Percentiles rank a stretch among this genome's conserved stretches.
phyloP scores from a whole-genome alignment of 2,113 vertebrate genomes.

The Calidris pugnax region DNA sequence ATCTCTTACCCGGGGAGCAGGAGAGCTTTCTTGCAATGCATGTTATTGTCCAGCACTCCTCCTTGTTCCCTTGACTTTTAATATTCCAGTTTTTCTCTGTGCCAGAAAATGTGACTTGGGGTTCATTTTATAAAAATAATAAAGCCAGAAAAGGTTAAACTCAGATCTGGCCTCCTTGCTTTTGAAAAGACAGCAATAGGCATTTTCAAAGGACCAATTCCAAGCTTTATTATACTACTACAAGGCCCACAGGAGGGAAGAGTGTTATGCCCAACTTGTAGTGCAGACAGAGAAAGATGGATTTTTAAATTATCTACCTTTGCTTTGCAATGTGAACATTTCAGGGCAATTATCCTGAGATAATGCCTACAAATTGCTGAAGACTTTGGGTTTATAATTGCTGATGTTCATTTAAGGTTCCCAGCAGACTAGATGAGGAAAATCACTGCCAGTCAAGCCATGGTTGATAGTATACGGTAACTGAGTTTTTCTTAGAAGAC shows the following conservation, averaged over 20 bases:
- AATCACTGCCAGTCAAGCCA: slow-evolving; percentile 78
- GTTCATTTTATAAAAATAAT: slow-evolving; percentile 56
- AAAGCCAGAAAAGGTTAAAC: slow-evolving; percentile 51
- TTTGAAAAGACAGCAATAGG: slow-evolving; percentile 52
- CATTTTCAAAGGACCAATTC: slow-evolving; percentile 67
- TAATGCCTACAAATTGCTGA: slow-evolving; percentile 84
- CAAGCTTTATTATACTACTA: slow-evolving; percentile 44
- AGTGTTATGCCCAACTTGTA: slow-evolving; percentile 59
- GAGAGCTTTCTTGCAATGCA: not conserved
- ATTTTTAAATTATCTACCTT: slow-evolving; percentile 85
- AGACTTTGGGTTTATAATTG: slow-evolving; percentile 82
- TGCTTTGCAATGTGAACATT: slow-evolving; percentile 78
- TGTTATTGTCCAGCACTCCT: not conserved
- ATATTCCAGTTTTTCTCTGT: slow-evolving; percentile 19
- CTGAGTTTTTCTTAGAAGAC: slow-evolving; percentile 70
- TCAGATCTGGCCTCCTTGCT: slow-evolving; percentile 59
- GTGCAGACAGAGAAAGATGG: slow-evolving; percentile 77
- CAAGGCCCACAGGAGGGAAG: slow-evolving; percentile 67
- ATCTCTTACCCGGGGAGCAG: not conserved
- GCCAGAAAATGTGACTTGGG: slow-evolving; percentile 8
- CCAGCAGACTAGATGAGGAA: slow-evolving; percentile 79
- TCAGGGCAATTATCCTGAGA: slow-evolving; percentile 84
- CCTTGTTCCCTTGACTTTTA: slow-evolving; percentile 18
- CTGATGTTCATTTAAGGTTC: slow-evolving; percentile 80
- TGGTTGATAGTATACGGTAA: slow-evolving; percentile 75